Evolutionary conservation across 2,797 vertebrate species (phyloP).

Genomic region (Ctenochaetus hawaiiensis): DNA sequence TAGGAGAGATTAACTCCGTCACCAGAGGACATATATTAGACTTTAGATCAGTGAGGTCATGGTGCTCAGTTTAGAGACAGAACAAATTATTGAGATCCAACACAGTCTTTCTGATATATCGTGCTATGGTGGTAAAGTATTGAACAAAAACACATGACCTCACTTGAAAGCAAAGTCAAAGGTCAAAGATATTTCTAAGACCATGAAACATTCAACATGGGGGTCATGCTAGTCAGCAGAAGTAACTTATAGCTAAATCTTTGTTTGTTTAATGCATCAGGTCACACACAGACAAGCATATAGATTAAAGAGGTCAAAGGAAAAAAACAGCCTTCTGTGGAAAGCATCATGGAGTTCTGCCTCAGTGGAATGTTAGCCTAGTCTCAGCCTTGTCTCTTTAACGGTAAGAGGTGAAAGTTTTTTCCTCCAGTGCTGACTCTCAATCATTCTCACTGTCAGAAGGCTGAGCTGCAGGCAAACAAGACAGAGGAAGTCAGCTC

Average conservation of each 20-base stretch:
- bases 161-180: not conserved
- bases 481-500: constrained; percentile 58
- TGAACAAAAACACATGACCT: not conserved
- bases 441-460: constrained; percentile 27
- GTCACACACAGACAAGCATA: not conserved
- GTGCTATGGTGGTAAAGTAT: not conserved
- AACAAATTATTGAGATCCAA: not conserved
- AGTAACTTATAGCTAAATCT: not conserved
- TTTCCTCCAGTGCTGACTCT: constrained; percentile 23
- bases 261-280: constrained; percentile 6
- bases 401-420: constrained; percentile 14
- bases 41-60: not conserved
- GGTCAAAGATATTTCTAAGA: not conserved
- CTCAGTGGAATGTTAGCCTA: not conserved
- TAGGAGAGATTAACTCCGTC: too few relatives aligned
- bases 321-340: not conserved
- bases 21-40: not conserved
- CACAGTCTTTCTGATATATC: not conserved
- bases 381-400: constrained; percentile 17
- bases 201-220: not conserved
- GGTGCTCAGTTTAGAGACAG: not conserved
- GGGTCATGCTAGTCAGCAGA: not conserved
- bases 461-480: constrained; percentile 32
- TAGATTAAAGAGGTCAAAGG: not conserved
- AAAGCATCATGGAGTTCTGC: not conserved